Base-by-base conservation (phyloP, 2,888 invertebrate genomes). In the Acanthosepion lycidas region DNA sequence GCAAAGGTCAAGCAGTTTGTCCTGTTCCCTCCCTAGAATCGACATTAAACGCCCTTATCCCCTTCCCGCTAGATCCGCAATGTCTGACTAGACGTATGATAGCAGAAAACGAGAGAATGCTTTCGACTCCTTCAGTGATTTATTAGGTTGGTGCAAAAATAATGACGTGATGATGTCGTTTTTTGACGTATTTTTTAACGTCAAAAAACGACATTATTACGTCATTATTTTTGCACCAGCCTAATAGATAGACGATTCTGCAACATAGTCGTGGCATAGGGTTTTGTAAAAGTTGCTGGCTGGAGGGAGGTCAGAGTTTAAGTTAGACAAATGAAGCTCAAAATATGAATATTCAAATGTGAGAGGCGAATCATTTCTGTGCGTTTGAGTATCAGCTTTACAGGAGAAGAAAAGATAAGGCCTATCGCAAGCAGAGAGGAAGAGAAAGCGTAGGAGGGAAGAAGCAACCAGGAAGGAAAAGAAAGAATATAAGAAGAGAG, bases 321-420 rank as follows among this genome's bases (percentile, higher is more conserved):
- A 1, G n/a, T 78, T 78, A n/a, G n/a, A 33, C 5, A 15, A 12
- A 78, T 6, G n/a, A 18, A 15, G 15, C 78, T 33, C 12, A 15
- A 78, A 15, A 78, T 78, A 78, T n/a, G n/a, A n/a, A 78, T 78
- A 78, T 78, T 78, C 78, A 78, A 78, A 78, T 78, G n/a, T n/a
- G 9, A n/a, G n/a, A 78, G n/a, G n/a, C 9, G n/a, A n/a, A 78
- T 78, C 6, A n/a, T n/a, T 28, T n/a, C 12, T 78, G n/a, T 18
- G 1, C n/a, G 1, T 8, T 0, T n/a, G 78, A 78, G 78, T 18
- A 55, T 55, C 55, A 55, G 18, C 15, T 18, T 55, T 55, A 18
- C 15, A 20, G 18, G 59, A 4, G 20, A 59, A 23, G 23, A 20
- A 6, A 23, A 23, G 59, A 59, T 26, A 23, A 20, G 20, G 6